Evolutionary conservation across 1,140 invertebrate genomes (phyloP).

Genomic region (Muscidifurax raptorellus): DNA sequence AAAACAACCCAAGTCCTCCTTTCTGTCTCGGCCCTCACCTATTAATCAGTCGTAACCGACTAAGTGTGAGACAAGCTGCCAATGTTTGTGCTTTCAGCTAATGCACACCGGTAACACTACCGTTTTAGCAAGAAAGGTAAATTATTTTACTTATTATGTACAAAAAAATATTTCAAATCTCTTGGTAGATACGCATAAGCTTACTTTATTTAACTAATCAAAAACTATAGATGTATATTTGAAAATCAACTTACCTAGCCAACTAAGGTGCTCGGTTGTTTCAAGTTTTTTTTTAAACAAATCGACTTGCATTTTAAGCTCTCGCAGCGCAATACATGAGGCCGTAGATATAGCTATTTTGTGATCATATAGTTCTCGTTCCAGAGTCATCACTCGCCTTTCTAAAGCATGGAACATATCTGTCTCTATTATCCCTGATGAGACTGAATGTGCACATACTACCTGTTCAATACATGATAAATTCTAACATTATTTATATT

Average conservation of each 20-base stretch:
- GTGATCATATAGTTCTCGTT: constrained; percentile 76
- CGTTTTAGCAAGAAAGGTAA: too few relatives aligned
- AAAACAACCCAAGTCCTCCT: too few relatives aligned
- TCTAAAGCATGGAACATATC: constrained; percentile 76
- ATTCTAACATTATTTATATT: not conserved
- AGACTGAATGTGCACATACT: constrained; percentile 70
- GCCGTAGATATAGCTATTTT: constrained; percentile 69
- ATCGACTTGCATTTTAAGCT: constrained; percentile 81
- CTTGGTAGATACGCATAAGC: too few relatives aligned
- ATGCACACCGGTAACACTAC: too few relatives aligned
- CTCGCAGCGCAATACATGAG: constrained; percentile 75
- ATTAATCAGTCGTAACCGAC: too few relatives aligned
- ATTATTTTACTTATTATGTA: too few relatives aligned
- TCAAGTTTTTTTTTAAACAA: constrained; percentile 81
- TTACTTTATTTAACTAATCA: too few relatives aligned
- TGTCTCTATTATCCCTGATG: constrained; percentile 75
- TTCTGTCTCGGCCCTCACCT: too few relatives aligned
- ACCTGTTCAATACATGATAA: constrained; percentile 58
- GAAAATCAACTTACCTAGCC: constrained; percentile 78
- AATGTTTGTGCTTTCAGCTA: too few relatives aligned
- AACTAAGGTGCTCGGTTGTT: constrained; percentile 83
- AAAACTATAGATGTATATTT: too few relatives aligned
- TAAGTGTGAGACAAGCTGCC: too few relatives aligned
- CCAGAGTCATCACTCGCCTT: constrained; percentile 78
- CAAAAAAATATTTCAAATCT: constrained; percentile 14